Evolutionary conservation across 2,888 invertebrate genomes (phyloP).

Genomic region (Cheiracanthium punctorium): DNA sequence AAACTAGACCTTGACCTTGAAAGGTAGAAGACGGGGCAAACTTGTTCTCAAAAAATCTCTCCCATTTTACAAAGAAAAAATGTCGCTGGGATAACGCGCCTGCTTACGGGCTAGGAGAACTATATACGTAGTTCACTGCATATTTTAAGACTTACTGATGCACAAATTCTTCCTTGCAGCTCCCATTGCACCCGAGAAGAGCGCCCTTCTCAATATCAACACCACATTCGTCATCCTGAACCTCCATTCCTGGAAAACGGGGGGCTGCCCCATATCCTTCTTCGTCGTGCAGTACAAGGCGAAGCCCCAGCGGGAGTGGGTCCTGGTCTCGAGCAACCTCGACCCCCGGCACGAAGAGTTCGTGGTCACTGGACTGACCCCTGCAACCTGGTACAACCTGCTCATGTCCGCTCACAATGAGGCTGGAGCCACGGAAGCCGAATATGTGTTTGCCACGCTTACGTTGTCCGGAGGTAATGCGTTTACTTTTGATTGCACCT

Average conservation of each 20-base stretch:
- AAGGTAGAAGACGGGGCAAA: no score
- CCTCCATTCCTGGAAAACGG: constrained; percentile 75
- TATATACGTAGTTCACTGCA: no score
- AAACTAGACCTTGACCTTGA: no score
- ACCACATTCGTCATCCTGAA: constrained; percentile 75
- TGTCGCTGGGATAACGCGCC: no score
- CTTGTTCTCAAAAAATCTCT: no score
- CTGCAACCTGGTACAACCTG: constrained; percentile 96
- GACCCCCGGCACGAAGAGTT: constrained; percentile 71
- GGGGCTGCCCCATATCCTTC: constrained; percentile 76
- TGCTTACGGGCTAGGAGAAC: no score
- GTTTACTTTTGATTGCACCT: no score
- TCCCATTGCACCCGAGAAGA: constrained; percentile 73
- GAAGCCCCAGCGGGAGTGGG: constrained; percentile 69
- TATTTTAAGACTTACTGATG: no score
- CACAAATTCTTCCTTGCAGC: constrained; percentile 72
- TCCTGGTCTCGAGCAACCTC: constrained; percentile 60
- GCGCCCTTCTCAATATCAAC: constrained; percentile 74
- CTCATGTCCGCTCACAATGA: constrained; percentile 89
- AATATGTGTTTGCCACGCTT: constrained; percentile 95
- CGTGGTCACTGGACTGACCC: constrained; percentile 90
- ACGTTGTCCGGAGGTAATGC: constrained; percentile 92
- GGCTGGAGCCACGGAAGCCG: constrained; percentile 94
- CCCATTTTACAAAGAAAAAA: no score
- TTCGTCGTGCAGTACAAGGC: constrained; percentile 71